Conservation (phyloP, 2,113 vertebrate species). For the Seriola quinqueradiata region DNA sequence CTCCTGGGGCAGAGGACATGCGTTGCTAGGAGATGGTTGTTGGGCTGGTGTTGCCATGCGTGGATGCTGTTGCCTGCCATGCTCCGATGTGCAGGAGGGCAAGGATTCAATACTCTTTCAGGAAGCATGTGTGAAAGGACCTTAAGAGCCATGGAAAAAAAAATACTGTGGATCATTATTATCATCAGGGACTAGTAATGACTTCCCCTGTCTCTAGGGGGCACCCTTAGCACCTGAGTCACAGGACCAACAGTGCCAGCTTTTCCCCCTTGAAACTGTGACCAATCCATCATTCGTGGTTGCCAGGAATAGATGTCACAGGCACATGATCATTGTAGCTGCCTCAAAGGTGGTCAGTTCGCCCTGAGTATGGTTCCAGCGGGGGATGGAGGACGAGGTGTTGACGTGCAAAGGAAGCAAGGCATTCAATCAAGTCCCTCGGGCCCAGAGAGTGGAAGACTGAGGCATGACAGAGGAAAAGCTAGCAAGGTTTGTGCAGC, state of each 20-base stretch:
- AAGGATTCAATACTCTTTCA: conserved; percentile 61
- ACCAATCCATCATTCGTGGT: conserved; percentile 66
- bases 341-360: conserved; percentile 65
- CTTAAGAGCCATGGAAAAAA: conserved; percentile 26
- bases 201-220: conserved; percentile 77
- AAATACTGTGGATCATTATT: conserved; percentile 22
- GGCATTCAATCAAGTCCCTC: conserved; percentile 25
- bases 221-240: conserved; percentile 76
- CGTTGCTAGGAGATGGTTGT: conserved; percentile 85
- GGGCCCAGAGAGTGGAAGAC: not conserved
- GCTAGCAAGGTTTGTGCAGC: not conserved
- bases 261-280: conserved; percentile 42
- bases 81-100: conserved; percentile 73
- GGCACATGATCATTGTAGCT: conserved; percentile 71
- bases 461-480: not conserved
- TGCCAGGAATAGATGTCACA: conserved; percentile 77
- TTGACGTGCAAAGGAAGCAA: conserved; percentile 26
- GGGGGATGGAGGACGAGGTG: conserved; percentile 36
- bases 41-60: conserved; percentile 81
- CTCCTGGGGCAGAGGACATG: conserved; percentile 84
- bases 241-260: conserved; percentile 45
- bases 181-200: conserved; percentile 57
- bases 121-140: conserved; percentile 55
- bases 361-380: conserved; percentile 32
- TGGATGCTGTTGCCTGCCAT: conserved; percentile 81